These are phyloP conservation scores for Dicerorhinus sumatrensis DNA, from an alignment of 2,113 vertebrate genomes.

Conservation along the genomic window DNA sequence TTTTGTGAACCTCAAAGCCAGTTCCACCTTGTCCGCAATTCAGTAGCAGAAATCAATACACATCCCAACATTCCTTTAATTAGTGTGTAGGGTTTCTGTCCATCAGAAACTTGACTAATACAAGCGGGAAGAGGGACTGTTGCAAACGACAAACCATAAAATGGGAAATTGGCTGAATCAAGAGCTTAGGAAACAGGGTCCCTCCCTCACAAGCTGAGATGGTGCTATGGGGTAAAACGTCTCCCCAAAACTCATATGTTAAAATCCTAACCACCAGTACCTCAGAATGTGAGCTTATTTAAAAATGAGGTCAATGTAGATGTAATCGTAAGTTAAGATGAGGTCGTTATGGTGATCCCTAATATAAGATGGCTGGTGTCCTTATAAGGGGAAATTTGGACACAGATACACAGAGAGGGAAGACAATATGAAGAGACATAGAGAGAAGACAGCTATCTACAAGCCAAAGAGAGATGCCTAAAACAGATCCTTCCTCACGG, in stretches of 20 bases:
- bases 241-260: neutral
- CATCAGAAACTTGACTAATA: neutral
- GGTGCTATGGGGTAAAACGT: neutral
- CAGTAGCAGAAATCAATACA: neutral
- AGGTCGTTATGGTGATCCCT: neutral
- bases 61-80: neutral
- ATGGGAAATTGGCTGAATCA: too few species aligned
- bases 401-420: rapidly evolving
- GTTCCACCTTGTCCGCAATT: neutral
- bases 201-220: neutral
- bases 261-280: neutral
- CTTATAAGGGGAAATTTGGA: neutral
- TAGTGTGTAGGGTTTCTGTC: neutral
- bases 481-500: neutral
- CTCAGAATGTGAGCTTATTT: neutral
- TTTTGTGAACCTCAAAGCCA: neutral
- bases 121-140: neutral
- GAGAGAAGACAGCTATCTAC: neutral
- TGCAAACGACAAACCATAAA: neutral
- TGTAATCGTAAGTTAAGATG: neutral
- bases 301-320: neutral
- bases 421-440: neutral
- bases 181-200: rapidly evolving
- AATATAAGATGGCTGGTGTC: neutral
- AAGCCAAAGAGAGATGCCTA: neutral